Evolutionary conservation across 2,113 vertebrate genomes (phyloP), one percentile per base, ranked within the genome.

Genomic region (Oriolus oriolus): DNA sequence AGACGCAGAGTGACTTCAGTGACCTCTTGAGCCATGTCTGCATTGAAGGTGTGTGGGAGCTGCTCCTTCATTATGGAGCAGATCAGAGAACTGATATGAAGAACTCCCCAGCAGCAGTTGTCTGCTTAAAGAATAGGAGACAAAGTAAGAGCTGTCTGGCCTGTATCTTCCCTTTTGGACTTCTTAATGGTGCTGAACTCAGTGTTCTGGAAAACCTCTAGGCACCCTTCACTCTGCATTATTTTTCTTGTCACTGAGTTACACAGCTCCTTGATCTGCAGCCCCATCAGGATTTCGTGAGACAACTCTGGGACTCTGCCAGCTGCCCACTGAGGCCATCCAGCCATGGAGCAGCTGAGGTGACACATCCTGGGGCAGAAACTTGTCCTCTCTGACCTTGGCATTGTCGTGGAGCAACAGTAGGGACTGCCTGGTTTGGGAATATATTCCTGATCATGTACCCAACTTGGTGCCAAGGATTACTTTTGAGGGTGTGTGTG

Each of bases 161-260:
- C 64, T 66, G 13, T 79, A 6, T 63, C 60, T 93, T 74, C 50
- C 45, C 68, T 68, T 89, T 74, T 35, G 59, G 80, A 59, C 59
- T 47, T 59, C 83, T 81, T 66, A 65, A 50, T 31, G 70, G 83
- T 28, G 64, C 68, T 35, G 79, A 78, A 70, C 41, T 89, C 71
- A 33, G 68, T 77, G 94, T 23, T 93, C 75, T 88, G 92, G 83
- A 95, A 95, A 95, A 66, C 80, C 95, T 90, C 93, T 60, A 59
- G 93, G 94, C 89, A 66, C 64, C 82, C 52, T 93, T 97, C 93
- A n/a, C 56, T 87, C 73, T 44, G 83, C 64, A 75, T 95, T 87
- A 81, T 2, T 3, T 42, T 39, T 12, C 89, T 63, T 86, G 83
- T 84, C 64, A 22, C 59, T 37, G 54, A 66, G 19, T 69, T 61